Evolutionary conservation across 2,113 vertebrate species (phyloP), one percentile per base, ranked within the genome.

Genomic region (Marcusenius ussheri): DNA sequence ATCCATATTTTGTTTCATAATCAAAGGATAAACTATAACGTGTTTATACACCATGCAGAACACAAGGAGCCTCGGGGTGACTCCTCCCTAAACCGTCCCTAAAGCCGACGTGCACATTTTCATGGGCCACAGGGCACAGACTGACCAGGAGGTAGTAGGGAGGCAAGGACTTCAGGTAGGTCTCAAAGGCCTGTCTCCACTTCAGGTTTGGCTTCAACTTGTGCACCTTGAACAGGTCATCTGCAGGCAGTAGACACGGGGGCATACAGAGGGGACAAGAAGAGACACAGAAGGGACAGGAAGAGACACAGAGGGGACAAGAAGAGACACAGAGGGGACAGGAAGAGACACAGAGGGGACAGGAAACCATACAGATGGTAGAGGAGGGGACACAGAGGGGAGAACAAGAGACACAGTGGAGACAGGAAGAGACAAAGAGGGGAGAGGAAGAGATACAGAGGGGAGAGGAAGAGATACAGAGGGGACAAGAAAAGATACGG

Each of bases 191-290:
- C 95, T 99, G 98, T 90, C 98, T 95, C 98, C 98, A 99, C 93
- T 99, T 99, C 90, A 99, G 90, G 0, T 97, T 97, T 53, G 98
- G 98, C 94, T 99, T 99, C 93, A 98, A 97, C 93, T 99, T 99
- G 96, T 99, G 98, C 85, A 99, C 97, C 97, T 99, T 99, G 94
- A 99, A 99, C 93, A 99, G 96, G 93, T 99, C 98, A 91, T 99
- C 98, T 99, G 95, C 66, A 86, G 93, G 0, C 90, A 92, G 89
- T 86, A 56, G 10, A 62, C 2, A 15, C 9, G 21, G 39, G 53
- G 47, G 17, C 27, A 58, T 47, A 50, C 80, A 24, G 42, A 70
- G 8, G 66, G 66, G 66, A 70, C 24, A 35, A 1, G 31, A 4
- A 83, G 42, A 1, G 5, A 88, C 85, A 51, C 9, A 87, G 66